These are phyloP conservation scores for Tricholaema leucomelas DNA, from an alignment of 2,113 vertebrate genomes.

Conservation along the genomic window DNA sequence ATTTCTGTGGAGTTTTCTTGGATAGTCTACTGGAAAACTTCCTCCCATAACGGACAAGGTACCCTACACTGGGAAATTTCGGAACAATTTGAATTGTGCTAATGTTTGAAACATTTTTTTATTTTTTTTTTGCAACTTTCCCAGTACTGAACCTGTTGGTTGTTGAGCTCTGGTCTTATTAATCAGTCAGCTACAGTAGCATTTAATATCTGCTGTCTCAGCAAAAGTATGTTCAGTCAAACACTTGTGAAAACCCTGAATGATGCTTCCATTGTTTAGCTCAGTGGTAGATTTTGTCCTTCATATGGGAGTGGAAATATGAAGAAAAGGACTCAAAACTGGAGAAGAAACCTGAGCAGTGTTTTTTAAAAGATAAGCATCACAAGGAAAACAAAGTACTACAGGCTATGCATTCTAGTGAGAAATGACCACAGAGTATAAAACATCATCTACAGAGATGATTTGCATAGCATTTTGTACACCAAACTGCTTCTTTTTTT, in stretches of 20 bases:
- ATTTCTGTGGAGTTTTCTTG: not conserved
- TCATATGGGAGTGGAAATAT: not conserved
- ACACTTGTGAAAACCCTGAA: not conserved
- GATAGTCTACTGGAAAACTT: not conserved
- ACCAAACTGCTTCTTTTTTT: not conserved
- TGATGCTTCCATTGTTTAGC: not conserved
- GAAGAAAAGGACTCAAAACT: not conserved
- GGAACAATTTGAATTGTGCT: not conserved
- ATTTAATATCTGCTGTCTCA: not conserved
- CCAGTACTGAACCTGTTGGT: not conserved
- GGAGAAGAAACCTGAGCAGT: not conserved
- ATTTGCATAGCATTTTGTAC: not conserved
- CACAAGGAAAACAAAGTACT: not conserved
- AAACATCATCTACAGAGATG: not conserved
- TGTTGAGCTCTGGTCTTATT: not conserved
- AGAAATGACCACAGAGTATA: not conserved
- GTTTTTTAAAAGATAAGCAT: not conserved
- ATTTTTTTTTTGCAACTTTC: not conserved
- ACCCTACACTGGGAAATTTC: not conserved
- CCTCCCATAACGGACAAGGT: not conserved
- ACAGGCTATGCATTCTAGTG: not conserved
- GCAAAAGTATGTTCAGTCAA: not conserved
- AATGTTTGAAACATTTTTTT: not conserved
- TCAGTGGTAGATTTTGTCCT: not conserved
- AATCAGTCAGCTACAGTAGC: not conserved